Conservation (phyloP, 2,888 invertebrate genomes). For the Cataglyphis rosenhaueri region DNA sequence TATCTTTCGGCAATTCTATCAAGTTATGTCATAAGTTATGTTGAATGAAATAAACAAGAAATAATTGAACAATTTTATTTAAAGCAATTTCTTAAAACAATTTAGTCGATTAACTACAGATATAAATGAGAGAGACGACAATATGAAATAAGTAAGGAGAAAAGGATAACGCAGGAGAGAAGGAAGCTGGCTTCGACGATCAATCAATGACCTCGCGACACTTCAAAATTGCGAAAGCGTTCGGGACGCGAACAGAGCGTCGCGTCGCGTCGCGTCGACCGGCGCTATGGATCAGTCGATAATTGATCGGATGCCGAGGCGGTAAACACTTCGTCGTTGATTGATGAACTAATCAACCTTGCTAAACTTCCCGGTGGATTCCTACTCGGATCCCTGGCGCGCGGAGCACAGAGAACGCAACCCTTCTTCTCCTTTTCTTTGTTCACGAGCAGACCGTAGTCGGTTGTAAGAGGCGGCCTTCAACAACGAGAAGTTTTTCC, state of each 20-base stretch:
- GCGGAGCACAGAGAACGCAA: conserved; percentile 29
- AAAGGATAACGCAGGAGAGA: conserved; percentile 38
- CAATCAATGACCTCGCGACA: conserved; percentile 78
- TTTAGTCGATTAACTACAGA: conserved; percentile 70
- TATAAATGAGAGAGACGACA: conserved; percentile 59
- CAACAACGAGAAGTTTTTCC: conserved; percentile 47
- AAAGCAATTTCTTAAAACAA: conserved; percentile 72
- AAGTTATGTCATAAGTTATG: conserved; percentile 9
- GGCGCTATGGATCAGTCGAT: conserved; percentile 78
- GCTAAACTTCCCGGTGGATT: conserved; percentile 69
- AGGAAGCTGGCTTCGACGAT: conserved; percentile 74
- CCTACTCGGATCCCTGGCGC: conserved; percentile 20
- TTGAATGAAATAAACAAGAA: neutral
- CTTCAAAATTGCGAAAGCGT: conserved; percentile 76
- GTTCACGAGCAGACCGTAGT: neutral
- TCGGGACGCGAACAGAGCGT: conserved; percentile 54
- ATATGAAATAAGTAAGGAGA: conserved; percentile 18
- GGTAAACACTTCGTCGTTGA: conserved; percentile 83
- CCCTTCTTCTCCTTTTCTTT: conserved; percentile 48
- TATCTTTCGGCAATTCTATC: neutral
- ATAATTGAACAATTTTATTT: conserved; percentile 43
- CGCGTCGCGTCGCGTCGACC: conserved; percentile 47
- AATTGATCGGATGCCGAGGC: conserved; percentile 82
- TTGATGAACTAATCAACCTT: conserved; percentile 83
- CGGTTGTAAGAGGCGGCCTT: neutral